Base-by-base conservation (phyloP, 2,888 invertebrate genomes). In the Ischnus inquisitorius region DNA sequence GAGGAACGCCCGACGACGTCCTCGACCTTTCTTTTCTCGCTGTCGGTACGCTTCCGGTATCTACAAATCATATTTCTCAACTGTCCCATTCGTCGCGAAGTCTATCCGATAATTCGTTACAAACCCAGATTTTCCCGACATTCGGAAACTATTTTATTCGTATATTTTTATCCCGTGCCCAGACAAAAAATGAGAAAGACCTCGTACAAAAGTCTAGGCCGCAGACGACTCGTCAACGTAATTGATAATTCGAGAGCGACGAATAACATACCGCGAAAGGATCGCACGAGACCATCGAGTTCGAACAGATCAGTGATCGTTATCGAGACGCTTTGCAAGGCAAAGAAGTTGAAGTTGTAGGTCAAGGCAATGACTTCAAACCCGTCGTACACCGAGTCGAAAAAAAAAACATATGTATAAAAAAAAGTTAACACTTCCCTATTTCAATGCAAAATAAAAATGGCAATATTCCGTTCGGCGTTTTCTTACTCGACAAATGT, bases 281-380 rank as follows among this genome's bases (percentile, higher is more conserved):
- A 39, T 22, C 8, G 28, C 25, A 14, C 43, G 60, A 74, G 28
- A 74, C 12, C n/a, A 12, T 62, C 74, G 74, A 64, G 51, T 46
- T 51, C 51, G 19, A 64, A 75, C 39, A 64, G 51, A 75, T 74
- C 62, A 19, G 51, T 65, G 51, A 64, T 75, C 51, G 22, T 64
- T 48, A 43, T 75, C 39, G 75, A 51, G 19, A 64, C 19, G 22
- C 48, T 75, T 51, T 39, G 48, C 64, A 75, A 75, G 48, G 14
- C 64, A 48, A 64, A 64, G 51, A 64, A 64, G 48, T 39, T 41
- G 16, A 51, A 75, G 39, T n/a, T 48, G 48, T 22, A 19, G 51
- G 16, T 34, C 48, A 68, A 68, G 67, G 57, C 67, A 68, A 68
- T 16, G 12, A 57, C 57, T 57, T 22, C 57, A 28, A 25, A 46